A percentile compares a stretch with the other conserved stretches of the same genome.
Evolutionary conservation across 2,888 invertebrate species (phyloP).

Genomic region (Eubasilissa splendida): DNA sequence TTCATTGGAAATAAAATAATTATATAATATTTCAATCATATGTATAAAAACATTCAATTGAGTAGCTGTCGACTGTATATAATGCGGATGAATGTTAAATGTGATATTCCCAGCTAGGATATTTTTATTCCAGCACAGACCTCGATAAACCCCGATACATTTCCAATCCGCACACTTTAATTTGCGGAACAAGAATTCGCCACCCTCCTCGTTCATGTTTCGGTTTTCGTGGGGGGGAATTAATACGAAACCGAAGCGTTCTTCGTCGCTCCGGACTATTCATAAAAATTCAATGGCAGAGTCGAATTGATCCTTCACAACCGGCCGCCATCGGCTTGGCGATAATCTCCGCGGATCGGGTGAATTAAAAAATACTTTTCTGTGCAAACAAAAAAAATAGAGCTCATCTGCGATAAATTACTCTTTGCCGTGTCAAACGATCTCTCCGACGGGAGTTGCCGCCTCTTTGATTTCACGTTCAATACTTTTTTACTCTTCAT

Average conservation of each 20-base stretch:
- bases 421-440: conserved; percentile 7
- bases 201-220: not conserved
- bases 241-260: not conserved
- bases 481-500: too few species aligned
- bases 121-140: not conserved
- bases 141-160: conserved; percentile 18
- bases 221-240: not conserved
- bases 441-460: too few species aligned
- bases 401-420: conserved; percentile 23
- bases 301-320: not conserved
- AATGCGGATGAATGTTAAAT: conserved; percentile 3
- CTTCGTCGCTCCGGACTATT: not conserved
- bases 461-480: too few species aligned
- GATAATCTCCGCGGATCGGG: conserved; percentile 23
- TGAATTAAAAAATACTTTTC: conserved; percentile 31
- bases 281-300: conserved; percentile 21
- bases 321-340: not conserved
- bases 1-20: too few species aligned
- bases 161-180: conserved; percentile 26
- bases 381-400: not conserved
- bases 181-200: conserved; percentile 21
- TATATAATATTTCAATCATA: too few species aligned
- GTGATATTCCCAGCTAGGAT: not conserved
- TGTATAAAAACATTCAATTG: not conserved
- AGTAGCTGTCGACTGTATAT: not conserved